Percentiles rank a stretch among this genome's conserved stretches.
phyloP scores from a whole-genome alignment of 2,888 invertebrate genomes.

The Agriotes lineatus region DNA sequence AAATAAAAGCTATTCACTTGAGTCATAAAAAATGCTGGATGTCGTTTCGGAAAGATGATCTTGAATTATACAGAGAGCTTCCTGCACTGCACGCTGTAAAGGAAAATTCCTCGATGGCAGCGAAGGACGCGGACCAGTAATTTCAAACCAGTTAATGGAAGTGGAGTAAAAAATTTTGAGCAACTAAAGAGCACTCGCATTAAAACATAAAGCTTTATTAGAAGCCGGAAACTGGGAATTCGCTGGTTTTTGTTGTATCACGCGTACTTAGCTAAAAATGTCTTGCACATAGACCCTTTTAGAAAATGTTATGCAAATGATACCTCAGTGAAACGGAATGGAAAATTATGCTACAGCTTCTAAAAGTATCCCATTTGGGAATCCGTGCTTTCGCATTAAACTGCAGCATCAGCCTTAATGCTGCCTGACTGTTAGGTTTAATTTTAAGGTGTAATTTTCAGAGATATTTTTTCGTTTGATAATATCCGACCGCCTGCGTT shows the following conservation, averaged over 20 bases:
- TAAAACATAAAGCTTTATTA: slow-evolving; percentile 2
- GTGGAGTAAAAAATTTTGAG: too few relatives aligned
- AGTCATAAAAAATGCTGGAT: too few relatives aligned
- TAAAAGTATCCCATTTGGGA: slow-evolving; percentile 41
- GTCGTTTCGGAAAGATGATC: too few relatives aligned
- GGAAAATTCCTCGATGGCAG: too few relatives aligned
- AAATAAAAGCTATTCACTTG: too few relatives aligned
- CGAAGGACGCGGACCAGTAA: too few relatives aligned
- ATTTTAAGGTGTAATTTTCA: slow-evolving; percentile 29
- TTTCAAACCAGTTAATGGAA: too few relatives aligned
- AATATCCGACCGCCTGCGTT: too few relatives aligned
- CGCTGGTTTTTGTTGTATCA: slow-evolving; percentile 14
- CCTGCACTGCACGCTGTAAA: too few relatives aligned
- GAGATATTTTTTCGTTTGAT: not conserved
- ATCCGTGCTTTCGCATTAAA: slow-evolving; percentile 40
- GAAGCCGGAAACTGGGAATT: not conserved
- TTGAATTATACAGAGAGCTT: too few relatives aligned
- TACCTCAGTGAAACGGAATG: slow-evolving; percentile 40
- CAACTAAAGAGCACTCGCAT: not conserved
- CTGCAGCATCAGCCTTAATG: slow-evolving; percentile 33
- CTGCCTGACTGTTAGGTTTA: slow-evolving; percentile 30
- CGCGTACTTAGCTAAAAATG: slow-evolving; percentile 28
- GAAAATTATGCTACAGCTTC: slow-evolving; percentile 38
- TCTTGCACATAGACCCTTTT: slow-evolving; percentile 32
- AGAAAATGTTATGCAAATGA: slow-evolving; percentile 40